Percentiles rank a stretch among this genome's conserved stretches.
These are phyloP conservation scores for Melanostigma gelatinosum DNA, from an alignment of 2,113 vertebrate genomes.

Conservation along the genomic window DNA sequence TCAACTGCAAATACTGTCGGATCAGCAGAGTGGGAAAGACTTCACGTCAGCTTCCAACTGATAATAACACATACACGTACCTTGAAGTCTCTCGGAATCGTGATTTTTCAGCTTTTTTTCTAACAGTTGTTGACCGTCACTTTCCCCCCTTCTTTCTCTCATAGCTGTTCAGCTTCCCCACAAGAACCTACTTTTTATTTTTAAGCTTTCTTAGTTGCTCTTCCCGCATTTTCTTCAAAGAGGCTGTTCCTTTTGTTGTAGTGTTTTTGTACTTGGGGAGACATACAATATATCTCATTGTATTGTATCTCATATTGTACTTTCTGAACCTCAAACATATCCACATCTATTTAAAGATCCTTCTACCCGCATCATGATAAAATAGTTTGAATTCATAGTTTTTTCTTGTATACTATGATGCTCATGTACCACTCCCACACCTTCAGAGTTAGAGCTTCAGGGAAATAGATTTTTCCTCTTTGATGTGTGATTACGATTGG, in stretches of 20 bases:
- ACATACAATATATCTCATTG: no score
- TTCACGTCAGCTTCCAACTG: neutral
- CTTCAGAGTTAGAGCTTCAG: conserved; percentile 8
- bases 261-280: neutral
- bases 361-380: neutral
- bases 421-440: neutral
- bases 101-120: neutral
- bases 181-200: neutral
- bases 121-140: neutral
- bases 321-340: neutral
- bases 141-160: neutral
- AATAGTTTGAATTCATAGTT: neutral
- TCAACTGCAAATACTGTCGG: neutral
- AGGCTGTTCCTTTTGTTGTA: neutral
- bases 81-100: neutral
- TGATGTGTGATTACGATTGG: conserved; percentile 33
- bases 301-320: neutral
- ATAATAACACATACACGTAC: neutral
- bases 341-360: conserved; percentile 3
- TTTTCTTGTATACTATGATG: neutral
- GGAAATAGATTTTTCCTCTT: conserved; percentile 26
- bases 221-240: neutral
- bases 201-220: neutral
- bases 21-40: neutral
- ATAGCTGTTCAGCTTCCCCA: neutral